Conservation (phyloP, 2,888 invertebrate genomes). For the Drosophila neotestacea region DNA sequence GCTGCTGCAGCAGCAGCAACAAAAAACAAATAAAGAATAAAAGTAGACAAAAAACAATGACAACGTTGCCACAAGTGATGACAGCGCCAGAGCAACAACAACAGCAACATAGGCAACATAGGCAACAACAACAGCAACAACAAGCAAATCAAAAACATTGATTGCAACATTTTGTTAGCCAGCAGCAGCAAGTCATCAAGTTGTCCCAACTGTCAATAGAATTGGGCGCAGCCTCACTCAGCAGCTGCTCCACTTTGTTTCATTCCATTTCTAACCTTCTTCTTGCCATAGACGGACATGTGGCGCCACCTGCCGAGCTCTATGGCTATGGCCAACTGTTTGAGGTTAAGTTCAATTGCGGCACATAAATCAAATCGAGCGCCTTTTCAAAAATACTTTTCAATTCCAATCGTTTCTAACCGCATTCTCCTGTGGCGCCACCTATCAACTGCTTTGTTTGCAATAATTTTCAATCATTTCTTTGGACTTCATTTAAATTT, state of each 20-base stretch:
- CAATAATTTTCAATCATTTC: too few species aligned
- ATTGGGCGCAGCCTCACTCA: conserved; percentile 45
- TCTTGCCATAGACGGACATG: background rate
- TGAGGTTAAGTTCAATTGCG: conserved; percentile 6
- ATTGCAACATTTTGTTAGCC: conserved; percentile 56
- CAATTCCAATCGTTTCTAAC: conserved; percentile 10
- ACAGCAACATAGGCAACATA: conserved; percentile 5
- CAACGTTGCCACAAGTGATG: conserved; percentile 55
- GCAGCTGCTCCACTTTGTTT: conserved; percentile 36
- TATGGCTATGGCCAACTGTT: background rate
- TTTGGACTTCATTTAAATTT: conserved; percentile 5
- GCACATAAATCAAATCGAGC: background rate
- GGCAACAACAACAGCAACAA: background rate
- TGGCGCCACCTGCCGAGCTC: conserved; percentile 14
- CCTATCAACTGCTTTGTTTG: too few species aligned
- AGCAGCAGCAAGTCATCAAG: conserved; percentile 49
- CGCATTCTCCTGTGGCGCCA: background rate
- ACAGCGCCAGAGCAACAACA: conserved; percentile 31
- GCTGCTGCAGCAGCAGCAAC: conserved; percentile 45
- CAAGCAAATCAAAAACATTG: conserved; percentile 14
- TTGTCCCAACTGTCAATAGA: conserved; percentile 53
- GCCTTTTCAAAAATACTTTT: background rate
- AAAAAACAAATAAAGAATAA: conserved; percentile 11
- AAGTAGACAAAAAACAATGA: conserved; percentile 34
- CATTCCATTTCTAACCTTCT: conserved; percentile 11